phyloP scores from a whole-genome alignment of 1,140 invertebrate genomes.

The Armadillidium nasatum region DNA sequence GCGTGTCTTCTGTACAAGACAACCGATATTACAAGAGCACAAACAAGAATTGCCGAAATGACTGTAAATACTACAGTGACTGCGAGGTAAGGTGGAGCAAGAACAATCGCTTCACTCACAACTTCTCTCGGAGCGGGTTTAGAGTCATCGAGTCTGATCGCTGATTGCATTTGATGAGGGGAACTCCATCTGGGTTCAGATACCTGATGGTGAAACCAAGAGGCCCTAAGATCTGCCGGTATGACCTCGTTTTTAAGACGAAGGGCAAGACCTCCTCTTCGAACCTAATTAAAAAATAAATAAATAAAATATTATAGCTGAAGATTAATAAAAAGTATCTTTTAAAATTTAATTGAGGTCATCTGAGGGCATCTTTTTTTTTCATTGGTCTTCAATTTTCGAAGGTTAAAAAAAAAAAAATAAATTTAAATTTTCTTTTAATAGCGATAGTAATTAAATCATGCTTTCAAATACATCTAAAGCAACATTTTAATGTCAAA shows the following conservation, averaged over 20 bases:
- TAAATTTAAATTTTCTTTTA: no score
- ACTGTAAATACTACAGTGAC: slow-evolving; percentile 64
- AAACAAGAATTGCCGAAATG: slow-evolving; percentile 66
- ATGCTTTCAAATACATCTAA: no score
- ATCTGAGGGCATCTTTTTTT: no score
- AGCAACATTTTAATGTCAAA: no score
- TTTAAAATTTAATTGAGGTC: no score
- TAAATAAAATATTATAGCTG: slow-evolving; percentile 16
- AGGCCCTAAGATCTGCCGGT: slow-evolving; percentile 61
- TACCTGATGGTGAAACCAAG: slow-evolving; percentile 58
- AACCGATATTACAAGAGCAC: slow-evolving; percentile 62
- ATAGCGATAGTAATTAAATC: no score
- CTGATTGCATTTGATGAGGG: not conserved
- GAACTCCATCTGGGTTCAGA: slow-evolving; percentile 46
- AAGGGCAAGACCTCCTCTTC: slow-evolving; percentile 44
- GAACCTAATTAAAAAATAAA: slow-evolving; percentile 11
- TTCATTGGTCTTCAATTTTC: no score
- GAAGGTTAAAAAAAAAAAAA: no score
- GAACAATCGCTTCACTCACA: slow-evolving; percentile 59
- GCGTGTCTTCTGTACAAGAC: slow-evolving; percentile 58
- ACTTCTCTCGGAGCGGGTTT: slow-evolving; percentile 55
- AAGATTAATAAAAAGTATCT: no score
- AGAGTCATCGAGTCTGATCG: not conserved
- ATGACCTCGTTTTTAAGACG: slow-evolving; percentile 41
- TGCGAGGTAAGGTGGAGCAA: slow-evolving; percentile 64